Conservation (phyloP, 2,113 vertebrate species). For the Colinus virginianus region DNA sequence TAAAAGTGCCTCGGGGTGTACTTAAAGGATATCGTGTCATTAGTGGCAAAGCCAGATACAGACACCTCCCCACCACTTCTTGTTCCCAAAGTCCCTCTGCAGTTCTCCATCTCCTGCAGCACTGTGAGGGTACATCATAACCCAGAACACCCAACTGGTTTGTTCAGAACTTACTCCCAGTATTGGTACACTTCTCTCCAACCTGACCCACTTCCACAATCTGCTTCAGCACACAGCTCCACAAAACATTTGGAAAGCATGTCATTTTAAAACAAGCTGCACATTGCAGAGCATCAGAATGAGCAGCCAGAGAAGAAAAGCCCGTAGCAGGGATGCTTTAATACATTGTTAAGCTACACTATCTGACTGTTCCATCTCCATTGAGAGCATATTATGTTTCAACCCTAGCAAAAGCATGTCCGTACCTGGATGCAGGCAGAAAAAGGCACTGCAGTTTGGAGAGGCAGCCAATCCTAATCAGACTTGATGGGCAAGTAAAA, state of each 20-base stretch:
- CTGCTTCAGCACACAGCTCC: background rate
- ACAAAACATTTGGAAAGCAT: background rate
- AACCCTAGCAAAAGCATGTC: background rate
- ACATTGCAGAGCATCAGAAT: background rate
- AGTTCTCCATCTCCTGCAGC: background rate
- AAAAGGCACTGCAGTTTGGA: background rate
- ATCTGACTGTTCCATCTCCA: background rate
- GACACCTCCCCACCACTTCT: background rate
- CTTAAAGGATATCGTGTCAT: background rate
- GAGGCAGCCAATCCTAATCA: background rate
- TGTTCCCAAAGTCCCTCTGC: background rate
- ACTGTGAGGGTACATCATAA: background rate
- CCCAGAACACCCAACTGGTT: too few species aligned
- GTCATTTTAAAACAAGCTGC: background rate
- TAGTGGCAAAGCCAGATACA: background rate
- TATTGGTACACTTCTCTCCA: background rate
- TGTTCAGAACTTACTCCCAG: background rate
- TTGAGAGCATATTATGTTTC: background rate
- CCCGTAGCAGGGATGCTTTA: background rate
- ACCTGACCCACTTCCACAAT: background rate
- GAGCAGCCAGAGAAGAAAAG: background rate
- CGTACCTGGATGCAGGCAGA: background rate
- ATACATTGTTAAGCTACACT: background rate
- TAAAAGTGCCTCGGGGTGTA: accelerated
- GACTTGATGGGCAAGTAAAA: background rate